Conservation (phyloP, 2,888 invertebrate genomes). For the Archips crataeganus region DNA sequence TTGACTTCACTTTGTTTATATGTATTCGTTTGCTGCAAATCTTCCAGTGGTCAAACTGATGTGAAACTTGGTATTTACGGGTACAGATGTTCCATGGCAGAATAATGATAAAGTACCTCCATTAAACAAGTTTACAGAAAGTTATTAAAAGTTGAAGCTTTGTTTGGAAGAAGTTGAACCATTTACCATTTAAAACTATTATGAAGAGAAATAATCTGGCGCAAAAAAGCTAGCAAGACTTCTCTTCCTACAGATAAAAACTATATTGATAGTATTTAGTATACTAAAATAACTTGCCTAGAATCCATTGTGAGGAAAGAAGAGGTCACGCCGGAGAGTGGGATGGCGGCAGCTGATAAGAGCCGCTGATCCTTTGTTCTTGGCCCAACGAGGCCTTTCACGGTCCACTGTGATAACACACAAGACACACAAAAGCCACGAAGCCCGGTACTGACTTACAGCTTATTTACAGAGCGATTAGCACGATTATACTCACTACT, state of each 20-base stretch:
- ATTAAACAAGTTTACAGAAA: too few species aligned
- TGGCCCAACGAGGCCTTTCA: slow-evolving; percentile 61
- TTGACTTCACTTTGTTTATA: not conserved
- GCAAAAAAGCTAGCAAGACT: not conserved
- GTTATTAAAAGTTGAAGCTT: not conserved
- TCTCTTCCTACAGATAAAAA: not conserved
- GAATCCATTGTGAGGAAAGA: slow-evolving; percentile 69
- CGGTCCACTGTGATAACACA: slow-evolving; percentile 72
- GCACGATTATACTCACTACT: slow-evolving; percentile 73
- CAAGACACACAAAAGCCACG: slow-evolving; percentile 66
- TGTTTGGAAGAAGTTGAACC: too few species aligned
- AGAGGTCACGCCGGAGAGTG: slow-evolving; percentile 51
- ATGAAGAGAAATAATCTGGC: too few species aligned
- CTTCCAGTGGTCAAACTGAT: too few species aligned
- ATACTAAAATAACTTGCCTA: slow-evolving; percentile 57
- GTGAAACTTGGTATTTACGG: too few species aligned
- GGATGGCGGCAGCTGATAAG: slow-evolving; percentile 56
- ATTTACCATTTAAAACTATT: too few species aligned
- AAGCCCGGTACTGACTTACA: slow-evolving; percentile 67
- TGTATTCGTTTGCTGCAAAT: too few species aligned
- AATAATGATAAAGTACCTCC: too few species aligned
- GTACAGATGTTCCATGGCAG: too few species aligned
- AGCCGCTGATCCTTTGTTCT: slow-evolving; percentile 67
- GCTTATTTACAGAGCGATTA: slow-evolving; percentile 80
- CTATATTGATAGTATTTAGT: slow-evolving; percentile 13